phyloP scores from a whole-genome alignment of 2,797 vertebrate genomes.

The Kryptopterus vitreolus region DNA sequence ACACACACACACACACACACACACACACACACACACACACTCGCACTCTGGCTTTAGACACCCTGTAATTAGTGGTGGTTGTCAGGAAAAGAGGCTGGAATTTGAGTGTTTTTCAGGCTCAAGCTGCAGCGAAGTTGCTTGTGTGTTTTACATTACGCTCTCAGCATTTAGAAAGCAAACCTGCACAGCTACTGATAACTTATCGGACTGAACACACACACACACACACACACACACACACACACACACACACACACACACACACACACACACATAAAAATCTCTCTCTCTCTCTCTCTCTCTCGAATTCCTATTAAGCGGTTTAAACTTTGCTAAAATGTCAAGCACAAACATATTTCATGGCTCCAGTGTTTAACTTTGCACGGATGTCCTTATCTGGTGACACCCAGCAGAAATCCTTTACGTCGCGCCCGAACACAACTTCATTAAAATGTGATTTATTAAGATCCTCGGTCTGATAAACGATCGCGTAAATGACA shows the following conservation, averaged over 20 bases:
- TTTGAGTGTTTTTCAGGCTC: conserved; percentile 25
- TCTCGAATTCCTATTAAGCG: neutral
- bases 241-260: neutral
- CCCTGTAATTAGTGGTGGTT: conserved; percentile 40
- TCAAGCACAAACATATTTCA: neutral
- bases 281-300: neutral
- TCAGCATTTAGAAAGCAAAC: conserved; percentile 25
- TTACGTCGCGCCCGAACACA: neutral
- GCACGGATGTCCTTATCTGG: neutral
- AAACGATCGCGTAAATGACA: neutral
- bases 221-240: conserved; percentile 18
- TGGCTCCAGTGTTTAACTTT: neutral
- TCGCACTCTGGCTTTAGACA: conserved; percentile 30
- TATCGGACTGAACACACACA: conserved; percentile 26
- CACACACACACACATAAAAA: neutral
- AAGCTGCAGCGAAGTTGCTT: conserved; percentile 16
- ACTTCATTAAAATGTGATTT: neutral
- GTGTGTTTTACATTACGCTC: conserved; percentile 30
- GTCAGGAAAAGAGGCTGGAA: conserved; percentile 30
- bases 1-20: conserved; percentile 33
- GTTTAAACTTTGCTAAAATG: neutral
- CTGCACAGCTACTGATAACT: conserved; percentile 31
- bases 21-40: conserved; percentile 28
- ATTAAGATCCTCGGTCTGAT: neutral
- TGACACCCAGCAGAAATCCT: conserved; percentile 11